Percentiles rank a stretch among this genome's conserved stretches.
phyloP scores from a whole-genome alignment of 53 echinoderm and acorn worm species.

The Echinometra lucunter region DNA sequence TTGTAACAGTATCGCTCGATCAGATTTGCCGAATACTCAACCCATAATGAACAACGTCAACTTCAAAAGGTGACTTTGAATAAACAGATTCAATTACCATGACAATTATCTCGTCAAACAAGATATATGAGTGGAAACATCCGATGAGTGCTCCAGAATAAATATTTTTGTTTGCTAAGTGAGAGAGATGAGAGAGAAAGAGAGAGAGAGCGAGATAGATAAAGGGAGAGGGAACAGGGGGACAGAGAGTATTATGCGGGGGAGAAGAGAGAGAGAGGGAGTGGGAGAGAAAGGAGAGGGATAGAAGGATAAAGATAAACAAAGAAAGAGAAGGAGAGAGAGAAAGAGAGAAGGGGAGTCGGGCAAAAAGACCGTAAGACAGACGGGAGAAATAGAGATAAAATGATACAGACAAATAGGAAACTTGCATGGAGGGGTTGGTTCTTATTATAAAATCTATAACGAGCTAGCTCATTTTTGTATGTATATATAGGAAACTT shows the following conservation, averaged over 20 bases:
- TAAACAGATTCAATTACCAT: constrained; percentile 44
- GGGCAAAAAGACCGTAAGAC: background rate
- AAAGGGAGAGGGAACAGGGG: background rate
- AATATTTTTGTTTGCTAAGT: constrained; percentile 24
- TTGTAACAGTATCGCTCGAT: background rate
- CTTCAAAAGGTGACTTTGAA: background rate
- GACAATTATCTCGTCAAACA: constrained; percentile 51
- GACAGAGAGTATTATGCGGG: background rate
- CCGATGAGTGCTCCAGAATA: constrained; percentile 32
- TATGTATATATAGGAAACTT: too few species aligned
- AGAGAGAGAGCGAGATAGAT: background rate
- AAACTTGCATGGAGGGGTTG: too few species aligned
- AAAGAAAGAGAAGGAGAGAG: background rate
- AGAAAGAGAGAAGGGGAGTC: background rate
- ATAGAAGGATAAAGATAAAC: background rate
- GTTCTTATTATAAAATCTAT: too few species aligned
- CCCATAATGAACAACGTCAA: background rate
- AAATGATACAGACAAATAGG: too few species aligned
- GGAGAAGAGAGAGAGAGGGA: background rate
- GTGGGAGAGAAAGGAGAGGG: background rate
- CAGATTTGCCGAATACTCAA: background rate
- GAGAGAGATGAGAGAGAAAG: background rate
- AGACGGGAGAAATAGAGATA: background rate
- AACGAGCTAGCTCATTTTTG: too few species aligned
- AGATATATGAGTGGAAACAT: constrained; percentile 49